Percentiles rank a stretch among this genome's conserved stretches.
Conservation (phyloP, 1,140 invertebrate species). For the Drosophila sp. region DNA sequence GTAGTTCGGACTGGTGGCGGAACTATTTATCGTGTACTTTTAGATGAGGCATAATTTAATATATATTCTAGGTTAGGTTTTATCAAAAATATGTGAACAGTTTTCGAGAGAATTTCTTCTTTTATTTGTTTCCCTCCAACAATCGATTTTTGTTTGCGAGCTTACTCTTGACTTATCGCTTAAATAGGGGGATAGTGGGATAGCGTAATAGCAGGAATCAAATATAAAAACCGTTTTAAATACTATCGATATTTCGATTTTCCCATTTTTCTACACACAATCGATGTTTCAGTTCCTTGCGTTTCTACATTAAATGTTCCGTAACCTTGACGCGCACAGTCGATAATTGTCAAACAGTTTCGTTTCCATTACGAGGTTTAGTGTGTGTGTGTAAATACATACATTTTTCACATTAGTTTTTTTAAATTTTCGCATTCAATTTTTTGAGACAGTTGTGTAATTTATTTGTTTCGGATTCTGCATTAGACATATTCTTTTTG, state of each 20-base stretch:
- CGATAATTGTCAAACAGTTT: background rate
- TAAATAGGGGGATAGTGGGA: too few species aligned
- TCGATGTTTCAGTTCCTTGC: background rate
- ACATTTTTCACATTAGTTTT: constrained; percentile 10
- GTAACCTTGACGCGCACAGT: background rate
- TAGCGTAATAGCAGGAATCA: too few species aligned
- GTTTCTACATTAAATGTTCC: background rate
- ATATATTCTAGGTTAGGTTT: too few species aligned
- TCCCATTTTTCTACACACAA: background rate
- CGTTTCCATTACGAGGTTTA: background rate
- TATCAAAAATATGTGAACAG: too few species aligned
- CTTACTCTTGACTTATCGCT: too few species aligned
- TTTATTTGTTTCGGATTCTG: constrained; percentile 14
- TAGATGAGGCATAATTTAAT: too few species aligned
- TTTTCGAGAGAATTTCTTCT: too few species aligned
- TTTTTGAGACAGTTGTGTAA: constrained; percentile 37
- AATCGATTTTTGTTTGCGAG: too few species aligned
- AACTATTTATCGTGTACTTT: too few species aligned
- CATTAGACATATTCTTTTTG: constrained; percentile 8
- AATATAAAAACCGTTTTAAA: background rate
- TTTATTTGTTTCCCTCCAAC: too few species aligned
- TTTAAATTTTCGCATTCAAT: background rate
- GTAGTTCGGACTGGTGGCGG: too few species aligned
- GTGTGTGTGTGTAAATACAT: constrained; percentile 2
- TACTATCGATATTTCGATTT: background rate